These are phyloP conservation scores for Hydractinia symbiolongicarpus DNA, from an alignment of 30 jellyfish, hydroid and myxozoan species.

Conservation along the genomic window DNA sequence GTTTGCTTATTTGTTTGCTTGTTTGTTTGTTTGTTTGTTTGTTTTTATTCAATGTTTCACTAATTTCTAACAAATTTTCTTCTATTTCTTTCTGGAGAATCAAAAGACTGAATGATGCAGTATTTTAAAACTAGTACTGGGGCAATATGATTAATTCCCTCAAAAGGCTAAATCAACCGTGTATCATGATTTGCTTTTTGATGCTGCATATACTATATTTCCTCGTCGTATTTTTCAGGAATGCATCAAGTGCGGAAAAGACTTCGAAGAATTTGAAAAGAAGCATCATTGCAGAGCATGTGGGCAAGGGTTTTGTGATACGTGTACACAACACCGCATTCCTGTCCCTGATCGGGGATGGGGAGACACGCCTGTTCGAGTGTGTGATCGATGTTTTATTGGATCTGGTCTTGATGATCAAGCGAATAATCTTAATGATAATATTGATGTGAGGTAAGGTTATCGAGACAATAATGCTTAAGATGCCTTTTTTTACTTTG, in stretches of 20 bases:
- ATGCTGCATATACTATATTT: not conserved
- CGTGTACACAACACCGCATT: slow-evolving; percentile 78
- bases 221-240: slow-evolving; percentile 40
- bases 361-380: slow-evolving; percentile 97
- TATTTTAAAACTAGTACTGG: not conserved
- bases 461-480: not conserved
- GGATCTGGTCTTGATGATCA: slow-evolving; percentile 43
- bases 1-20: slow-evolving; percentile 2
- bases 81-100: too few relatives aligned
- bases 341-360: slow-evolving; percentile 96
- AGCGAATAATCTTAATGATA: slow-evolving; percentile 18
- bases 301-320: slow-evolving; percentile 92
- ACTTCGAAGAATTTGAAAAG: slow-evolving; percentile 79
- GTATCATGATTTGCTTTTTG: not conserved
- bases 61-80: too few relatives aligned
- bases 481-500: not conserved
- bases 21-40: not conserved
- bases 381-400: slow-evolving; percentile 69
- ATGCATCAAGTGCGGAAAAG: slow-evolving; percentile 76
- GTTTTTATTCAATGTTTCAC: not conserved
- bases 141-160: not conserved
- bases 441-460: slow-evolving; percentile 35
- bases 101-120: not conserved
- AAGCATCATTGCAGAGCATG: slow-evolving; percentile 97
- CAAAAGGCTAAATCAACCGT: not conserved